phyloP scores from a whole-genome alignment of 1,140 invertebrate genomes.

The Helicoverpa armigera region DNA sequence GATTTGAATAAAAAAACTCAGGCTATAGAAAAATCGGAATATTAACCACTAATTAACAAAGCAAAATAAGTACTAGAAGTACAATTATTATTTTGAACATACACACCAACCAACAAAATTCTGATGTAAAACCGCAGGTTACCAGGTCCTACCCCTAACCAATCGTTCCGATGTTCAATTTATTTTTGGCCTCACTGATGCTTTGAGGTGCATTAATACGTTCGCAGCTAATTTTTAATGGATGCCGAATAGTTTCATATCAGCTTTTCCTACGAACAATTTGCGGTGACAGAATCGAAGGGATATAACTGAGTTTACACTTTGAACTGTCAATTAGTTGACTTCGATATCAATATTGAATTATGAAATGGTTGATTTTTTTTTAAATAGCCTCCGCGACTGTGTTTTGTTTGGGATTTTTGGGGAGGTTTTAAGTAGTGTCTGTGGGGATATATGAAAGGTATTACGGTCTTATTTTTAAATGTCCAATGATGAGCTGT shows the following conservation, averaged over 20 bases:
- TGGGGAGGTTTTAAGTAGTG: too few species aligned
- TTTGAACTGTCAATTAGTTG: conserved; percentile 49
- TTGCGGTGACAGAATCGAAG: conserved; percentile 63
- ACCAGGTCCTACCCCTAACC: background rate
- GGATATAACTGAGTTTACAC: conserved; percentile 51
- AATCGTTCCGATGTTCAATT: conserved; percentile 59
- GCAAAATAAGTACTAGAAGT: too few species aligned
- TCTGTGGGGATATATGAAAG: too few species aligned
- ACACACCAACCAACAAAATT: background rate
- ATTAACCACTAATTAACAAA: too few species aligned
- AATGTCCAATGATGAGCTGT: too few species aligned
- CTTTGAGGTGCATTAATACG: conserved; percentile 71
- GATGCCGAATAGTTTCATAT: conserved; percentile 59
- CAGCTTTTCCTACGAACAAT: conserved; percentile 58
- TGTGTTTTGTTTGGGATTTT: conserved; percentile 5
- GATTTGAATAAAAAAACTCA: too few species aligned
- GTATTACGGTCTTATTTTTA: too few species aligned
- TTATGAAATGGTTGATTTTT: conserved; percentile 37
- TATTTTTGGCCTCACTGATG: conserved; percentile 64
- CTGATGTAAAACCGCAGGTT: background rate
- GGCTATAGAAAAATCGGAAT: too few species aligned
- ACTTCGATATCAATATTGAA: conserved; percentile 45
- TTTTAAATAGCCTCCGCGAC: background rate
- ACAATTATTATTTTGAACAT: background rate
- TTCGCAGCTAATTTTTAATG: conserved; percentile 71